These are phyloP conservation scores for Pelvicachromis taeniatus DNA, from an alignment of 2,113 vertebrate species.

Conservation along the genomic window DNA sequence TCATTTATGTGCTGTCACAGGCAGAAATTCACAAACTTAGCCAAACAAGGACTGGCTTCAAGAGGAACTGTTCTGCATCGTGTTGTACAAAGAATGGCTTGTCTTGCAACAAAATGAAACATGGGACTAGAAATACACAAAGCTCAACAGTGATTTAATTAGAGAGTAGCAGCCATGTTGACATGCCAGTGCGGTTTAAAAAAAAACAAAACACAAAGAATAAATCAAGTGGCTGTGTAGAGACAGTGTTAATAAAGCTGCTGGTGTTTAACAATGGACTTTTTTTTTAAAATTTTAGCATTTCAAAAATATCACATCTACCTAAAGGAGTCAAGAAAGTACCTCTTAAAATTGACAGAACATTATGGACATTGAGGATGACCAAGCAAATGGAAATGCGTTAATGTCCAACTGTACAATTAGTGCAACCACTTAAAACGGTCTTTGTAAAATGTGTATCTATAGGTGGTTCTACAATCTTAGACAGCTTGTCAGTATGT, in stretches of 20 bases:
- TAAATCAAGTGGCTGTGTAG: neutral
- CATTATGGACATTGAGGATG: neutral
- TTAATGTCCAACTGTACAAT: neutral
- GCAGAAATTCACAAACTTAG: neutral
- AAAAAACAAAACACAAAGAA: neutral
- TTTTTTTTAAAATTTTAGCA: neutral
- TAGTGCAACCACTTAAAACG: neutral
- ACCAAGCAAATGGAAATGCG: neutral
- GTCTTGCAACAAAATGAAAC: neutral
- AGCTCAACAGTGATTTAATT: conserved; percentile 4
- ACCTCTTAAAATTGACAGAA: neutral
- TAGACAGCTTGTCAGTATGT: neutral
- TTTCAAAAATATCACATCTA: neutral
- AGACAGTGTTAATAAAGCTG: neutral
- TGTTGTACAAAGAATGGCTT: neutral
- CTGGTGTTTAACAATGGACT: neutral
- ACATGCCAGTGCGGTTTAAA: neutral
- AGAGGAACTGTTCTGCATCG: neutral
- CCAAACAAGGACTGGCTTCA: conserved; percentile 10
- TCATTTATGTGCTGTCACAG: neutral
- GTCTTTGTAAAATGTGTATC: neutral
- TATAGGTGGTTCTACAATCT: neutral
- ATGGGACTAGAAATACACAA: conserved; percentile 1
- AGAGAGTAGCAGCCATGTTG: neutral
- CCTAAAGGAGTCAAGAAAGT: neutral